Evolutionary conservation across 2,113 vertebrate species (phyloP), one percentile per base, ranked within the genome.

Genomic region (Thalassoma bifasciatum): DNA sequence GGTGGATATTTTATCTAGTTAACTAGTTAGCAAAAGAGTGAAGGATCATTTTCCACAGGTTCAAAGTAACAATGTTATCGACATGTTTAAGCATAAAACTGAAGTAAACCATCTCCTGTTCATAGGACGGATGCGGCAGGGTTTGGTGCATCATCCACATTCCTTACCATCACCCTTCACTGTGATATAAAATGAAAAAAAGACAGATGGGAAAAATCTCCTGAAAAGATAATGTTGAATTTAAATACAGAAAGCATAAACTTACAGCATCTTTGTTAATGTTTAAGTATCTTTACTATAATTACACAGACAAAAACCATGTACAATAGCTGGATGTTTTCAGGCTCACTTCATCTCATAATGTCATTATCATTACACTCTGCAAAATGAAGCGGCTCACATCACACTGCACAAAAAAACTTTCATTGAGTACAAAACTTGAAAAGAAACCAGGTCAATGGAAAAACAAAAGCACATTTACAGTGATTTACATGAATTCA

Each of bases 261-360:
- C 30, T 16, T 24, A 62, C 52, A 70, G 66, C 23, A 54, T 19
- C 47, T 7, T 38, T 34, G 13, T 37, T 86, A 78, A 75, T 88
- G 84, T 90, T 91, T 84, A 86, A 85, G 81, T 79, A 87, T 86
- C 86, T 91, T 92, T 92, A 92, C 91, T 92, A 88, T 91, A 91
- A 87, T 88, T 91, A 92, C 89, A 92, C 83, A 92, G 85, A 93
- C 83, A 91, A 80, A 91, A 92, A 84, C 86, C 89, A 91, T 90
- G 75, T 93, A 94, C 92, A 94, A 87, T 64, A 81, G 71, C 79
- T 86, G 72, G 77, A 88, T 84, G 75, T 83, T n/a, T 79, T 87
- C 81, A 69, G 75, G 79, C 83, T 52, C 60, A 59, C 86, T 79
- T 82, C 86, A 83, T 77, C 66, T 60, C 37, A 74, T 63, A 54